Conservation (phyloP, 2,888 invertebrate species). For the Agrotis segetum region DNA sequence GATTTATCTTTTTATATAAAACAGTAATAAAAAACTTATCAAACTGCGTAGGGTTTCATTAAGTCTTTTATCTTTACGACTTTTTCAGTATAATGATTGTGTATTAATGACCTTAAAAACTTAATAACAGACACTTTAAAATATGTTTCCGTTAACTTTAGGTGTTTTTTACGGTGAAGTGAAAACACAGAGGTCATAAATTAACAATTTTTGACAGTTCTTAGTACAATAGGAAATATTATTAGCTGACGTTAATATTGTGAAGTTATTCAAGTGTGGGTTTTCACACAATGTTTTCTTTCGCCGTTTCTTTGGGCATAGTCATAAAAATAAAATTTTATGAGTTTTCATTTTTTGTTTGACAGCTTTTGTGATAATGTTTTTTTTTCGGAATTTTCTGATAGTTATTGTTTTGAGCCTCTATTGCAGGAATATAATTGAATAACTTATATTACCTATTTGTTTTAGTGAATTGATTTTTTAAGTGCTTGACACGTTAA, state of each 20-base stretch:
- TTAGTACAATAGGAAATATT: conserved; percentile 55
- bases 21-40: conserved; percentile 62
- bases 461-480: neutral
- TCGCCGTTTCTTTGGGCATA: conserved; percentile 32
- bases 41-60: conserved; percentile 50
- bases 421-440: too few species aligned
- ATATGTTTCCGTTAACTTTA: conserved; percentile 36
- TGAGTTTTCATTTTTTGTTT: conserved; percentile 28
- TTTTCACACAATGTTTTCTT: conserved; percentile 58
- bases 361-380: neutral
- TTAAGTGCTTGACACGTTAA: neutral
- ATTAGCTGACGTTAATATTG: conserved; percentile 48
- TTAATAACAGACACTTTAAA: conserved; percentile 46
- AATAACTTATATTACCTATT: neutral
- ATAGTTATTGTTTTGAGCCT: neutral
- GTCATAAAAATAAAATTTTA: conserved; percentile 56
- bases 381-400: neutral
- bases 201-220: conserved; percentile 49
- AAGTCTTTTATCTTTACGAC: conserved; percentile 61
- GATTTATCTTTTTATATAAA: conserved; percentile 61
- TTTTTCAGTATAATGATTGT: conserved; percentile 46
- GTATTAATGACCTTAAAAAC: conserved; percentile 49
- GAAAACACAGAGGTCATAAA: conserved; percentile 42
- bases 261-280: conserved; percentile 60
- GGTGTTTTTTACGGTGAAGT: conserved; percentile 41